A percentile compares a stretch with the other conserved stretches of the same genome.
Evolutionary conservation across 37 sponge, comb jelly and placozoan genomes (phyloP).

Genomic region (Haliclona indistincta): DNA sequence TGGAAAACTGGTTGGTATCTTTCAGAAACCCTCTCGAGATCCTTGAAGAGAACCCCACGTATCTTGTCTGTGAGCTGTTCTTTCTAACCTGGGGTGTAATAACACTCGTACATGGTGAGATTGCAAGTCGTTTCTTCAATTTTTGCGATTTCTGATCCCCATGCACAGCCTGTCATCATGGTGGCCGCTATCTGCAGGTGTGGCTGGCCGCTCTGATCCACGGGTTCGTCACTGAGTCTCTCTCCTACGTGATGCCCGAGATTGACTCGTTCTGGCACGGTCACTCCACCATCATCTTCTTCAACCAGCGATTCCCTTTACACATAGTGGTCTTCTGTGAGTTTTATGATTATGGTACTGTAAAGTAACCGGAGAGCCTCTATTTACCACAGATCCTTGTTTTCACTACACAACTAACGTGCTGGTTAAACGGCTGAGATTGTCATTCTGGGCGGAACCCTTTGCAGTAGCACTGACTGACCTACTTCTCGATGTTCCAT

Average conservation of each 20-base stretch:
- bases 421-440: slow-evolving; percentile 16
- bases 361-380: too few species aligned
- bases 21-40: too few species aligned
- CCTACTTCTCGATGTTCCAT: slow-evolving; percentile 40
- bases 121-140: too few species aligned
- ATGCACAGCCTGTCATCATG: slow-evolving; percentile 9
- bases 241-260: slow-evolving; percentile 37
- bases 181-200: slow-evolving; percentile 25
- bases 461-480: slow-evolving; percentile 33
- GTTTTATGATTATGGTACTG: too few species aligned
- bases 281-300: slow-evolving; percentile 23
- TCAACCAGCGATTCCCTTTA: slow-evolving; percentile 36
- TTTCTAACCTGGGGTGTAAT: too few species aligned
- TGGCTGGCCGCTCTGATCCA: slow-evolving; percentile 42
- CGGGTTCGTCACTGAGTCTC: slow-evolving; percentile 32
- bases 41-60: too few species aligned
- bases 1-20: too few species aligned
- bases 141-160: too few species aligned
- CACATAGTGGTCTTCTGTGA: slow-evolving; percentile 36
- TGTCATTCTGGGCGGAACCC: slow-evolving; percentile 10
- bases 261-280: slow-evolving; percentile 61
- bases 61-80: too few species aligned
- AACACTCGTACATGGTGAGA: too few species aligned
- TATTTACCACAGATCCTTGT: slow-evolving; percentile 38
- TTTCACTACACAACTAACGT: slow-evolving; percentile 36